Conservation (phyloP, 2,797 vertebrate genomes). For the Florisuga fusca region DNA sequence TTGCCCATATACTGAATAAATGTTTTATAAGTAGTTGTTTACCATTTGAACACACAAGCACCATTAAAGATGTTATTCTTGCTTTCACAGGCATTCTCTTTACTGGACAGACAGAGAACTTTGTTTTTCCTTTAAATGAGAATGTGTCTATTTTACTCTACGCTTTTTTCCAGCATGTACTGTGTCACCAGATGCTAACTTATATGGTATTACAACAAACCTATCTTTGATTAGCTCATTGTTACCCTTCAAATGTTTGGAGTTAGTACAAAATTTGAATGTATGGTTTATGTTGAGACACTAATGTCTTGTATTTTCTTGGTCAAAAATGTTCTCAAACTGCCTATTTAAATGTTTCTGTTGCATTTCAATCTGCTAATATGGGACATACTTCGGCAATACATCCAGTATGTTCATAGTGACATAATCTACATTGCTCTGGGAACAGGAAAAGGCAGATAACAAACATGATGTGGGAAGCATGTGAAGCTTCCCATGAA, state of each 20-base stretch:
- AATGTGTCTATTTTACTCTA: neutral
- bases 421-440: neutral
- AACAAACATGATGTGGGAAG: neutral
- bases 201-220: neutral
- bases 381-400: neutral
- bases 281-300: neutral
- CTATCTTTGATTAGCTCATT: neutral
- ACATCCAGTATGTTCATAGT: neutral
- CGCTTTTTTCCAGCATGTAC: neutral
- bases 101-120: neutral
- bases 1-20: neutral
- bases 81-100: neutral
- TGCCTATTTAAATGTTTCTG: neutral
- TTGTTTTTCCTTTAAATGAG: neutral
- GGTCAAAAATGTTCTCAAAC: neutral
- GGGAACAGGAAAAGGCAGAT: neutral
- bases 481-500: neutral
- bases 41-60: neutral
- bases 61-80: neutral
- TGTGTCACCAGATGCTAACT: neutral
- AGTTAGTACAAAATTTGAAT: neutral
- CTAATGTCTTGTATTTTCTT: neutral
- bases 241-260: neutral
- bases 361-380: neutral
- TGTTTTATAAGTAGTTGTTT: conserved; percentile 31